Percentiles rank a stretch among this genome's conserved stretches.
phyloP scores from a whole-genome alignment of 2,113 vertebrate species.

The Cynocephalus volans region DNA sequence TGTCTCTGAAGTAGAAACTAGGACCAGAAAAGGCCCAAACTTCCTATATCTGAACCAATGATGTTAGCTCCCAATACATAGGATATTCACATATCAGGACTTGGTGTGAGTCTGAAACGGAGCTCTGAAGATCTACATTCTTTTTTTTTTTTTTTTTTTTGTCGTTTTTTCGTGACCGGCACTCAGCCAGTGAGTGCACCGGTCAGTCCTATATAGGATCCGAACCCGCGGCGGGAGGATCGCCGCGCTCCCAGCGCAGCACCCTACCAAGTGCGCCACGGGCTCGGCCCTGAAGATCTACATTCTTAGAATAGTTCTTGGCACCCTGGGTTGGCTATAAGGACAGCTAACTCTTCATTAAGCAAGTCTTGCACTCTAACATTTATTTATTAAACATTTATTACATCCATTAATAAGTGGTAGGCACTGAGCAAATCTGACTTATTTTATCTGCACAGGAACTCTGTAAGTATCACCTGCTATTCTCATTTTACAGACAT shows the following conservation, averaged over 20 bases:
- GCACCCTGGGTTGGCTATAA: not conserved
- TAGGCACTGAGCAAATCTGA: not conserved
- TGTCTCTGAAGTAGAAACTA: not conserved
- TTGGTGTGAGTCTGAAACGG: not conserved
- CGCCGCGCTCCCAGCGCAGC: too few species aligned
- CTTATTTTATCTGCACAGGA: constrained; percentile 39
- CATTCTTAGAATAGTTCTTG: not conserved
- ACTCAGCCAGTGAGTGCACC: too few species aligned
- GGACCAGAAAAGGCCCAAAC: not conserved
- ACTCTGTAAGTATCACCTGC: constrained; percentile 4
- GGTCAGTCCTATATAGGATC: too few species aligned
- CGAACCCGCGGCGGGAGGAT: too few species aligned
- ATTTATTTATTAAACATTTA: not conserved
- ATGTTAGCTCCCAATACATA: not conserved
- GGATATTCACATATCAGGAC: not conserved
- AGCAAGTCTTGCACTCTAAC: not conserved
- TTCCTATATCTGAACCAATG: not conserved
- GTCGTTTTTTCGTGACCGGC: too few species aligned
- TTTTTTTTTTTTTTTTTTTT: too few species aligned
- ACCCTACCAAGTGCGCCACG: too few species aligned
- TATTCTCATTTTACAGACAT: not conserved
- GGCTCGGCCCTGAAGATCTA: not conserved
- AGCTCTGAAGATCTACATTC: not conserved
- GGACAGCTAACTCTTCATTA: not conserved
- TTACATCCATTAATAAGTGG: not conserved